A percentile compares a stretch with the other conserved stretches of the same genome.
Evolutionary conservation across 1,140 invertebrate genomes (phyloP).

Genomic region (Fopius arisanus): DNA sequence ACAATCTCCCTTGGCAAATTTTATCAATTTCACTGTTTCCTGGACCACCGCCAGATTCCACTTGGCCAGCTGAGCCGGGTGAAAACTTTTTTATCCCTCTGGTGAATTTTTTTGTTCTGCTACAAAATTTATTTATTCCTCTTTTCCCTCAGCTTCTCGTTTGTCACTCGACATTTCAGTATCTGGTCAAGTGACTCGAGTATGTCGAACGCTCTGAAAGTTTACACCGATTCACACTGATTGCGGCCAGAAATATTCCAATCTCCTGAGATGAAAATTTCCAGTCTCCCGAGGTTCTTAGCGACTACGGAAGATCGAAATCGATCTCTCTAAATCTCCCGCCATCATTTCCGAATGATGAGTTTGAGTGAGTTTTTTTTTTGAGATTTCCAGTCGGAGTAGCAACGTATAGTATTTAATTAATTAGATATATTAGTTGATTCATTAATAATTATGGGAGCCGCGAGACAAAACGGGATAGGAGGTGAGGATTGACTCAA

Average conservation of each 20-base stretch:
- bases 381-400: too few relatives aligned
- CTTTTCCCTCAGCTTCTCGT: not conserved
- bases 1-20: conserved; percentile 50
- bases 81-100: conserved; percentile 35
- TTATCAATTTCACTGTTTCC: conserved; percentile 56
- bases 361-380: too few relatives aligned
- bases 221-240: conserved; percentile 13
- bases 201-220: not conserved
- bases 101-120: conserved; percentile 25
- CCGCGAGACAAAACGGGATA: too few relatives aligned
- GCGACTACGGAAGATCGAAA: too few relatives aligned
- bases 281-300: too few relatives aligned
- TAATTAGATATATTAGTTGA: too few relatives aligned
- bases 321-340: too few relatives aligned
- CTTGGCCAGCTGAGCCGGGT: conserved; percentile 39
- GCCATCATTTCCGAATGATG: too few relatives aligned
- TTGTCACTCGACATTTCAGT: conserved; percentile 10
- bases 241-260: not conserved
- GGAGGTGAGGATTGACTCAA: too few relatives aligned
- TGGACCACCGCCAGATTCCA: conserved; percentile 36
- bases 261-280: too few relatives aligned
- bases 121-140: conserved; percentile 15
- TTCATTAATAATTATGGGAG: too few relatives aligned
- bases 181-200: not conserved
- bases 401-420: too few relatives aligned